A percentile compares a stretch with the other conserved stretches of the same genome.
Conservation (phyloP, 2,888 invertebrate genomes). For the Carterocephalus palaemon region DNA sequence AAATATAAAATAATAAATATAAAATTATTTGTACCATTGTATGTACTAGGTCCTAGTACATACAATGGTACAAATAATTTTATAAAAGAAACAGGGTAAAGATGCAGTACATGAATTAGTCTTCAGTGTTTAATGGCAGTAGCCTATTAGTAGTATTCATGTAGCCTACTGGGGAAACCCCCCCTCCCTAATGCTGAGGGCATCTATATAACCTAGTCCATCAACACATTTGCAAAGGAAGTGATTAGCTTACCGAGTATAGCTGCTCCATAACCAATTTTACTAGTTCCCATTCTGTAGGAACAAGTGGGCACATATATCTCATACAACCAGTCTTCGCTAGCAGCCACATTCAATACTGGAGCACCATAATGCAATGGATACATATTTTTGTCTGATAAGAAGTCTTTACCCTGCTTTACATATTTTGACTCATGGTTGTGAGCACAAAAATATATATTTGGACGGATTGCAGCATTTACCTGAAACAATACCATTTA, state of each 20-base stretch:
- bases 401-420: conserved; percentile 49
- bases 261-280: conserved; percentile 92
- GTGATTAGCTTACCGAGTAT: conserved; percentile 87
- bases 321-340: conserved; percentile 79
- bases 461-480: conserved; percentile 79
- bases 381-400: conserved; percentile 37
- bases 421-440: conserved; percentile 83
- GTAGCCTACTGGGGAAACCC: no score
- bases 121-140: no score
- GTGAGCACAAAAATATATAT: conserved; percentile 81
- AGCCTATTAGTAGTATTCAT: no score
- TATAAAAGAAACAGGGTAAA: no score
- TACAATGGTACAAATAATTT: no score
- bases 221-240: no score
- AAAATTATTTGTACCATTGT: no score
- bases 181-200: no score
- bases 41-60: no score
- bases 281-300: conserved; percentile 94
- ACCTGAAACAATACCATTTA: conserved; percentile 64
- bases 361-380: conserved; percentile 39
- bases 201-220: no score
- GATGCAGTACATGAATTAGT: no score
- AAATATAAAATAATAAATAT: no score
- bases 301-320: conserved; percentile 96
- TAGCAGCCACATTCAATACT: conserved; percentile 43